Conservation (phyloP, 2,797 vertebrate species). For the Poecilia picta region DNA sequence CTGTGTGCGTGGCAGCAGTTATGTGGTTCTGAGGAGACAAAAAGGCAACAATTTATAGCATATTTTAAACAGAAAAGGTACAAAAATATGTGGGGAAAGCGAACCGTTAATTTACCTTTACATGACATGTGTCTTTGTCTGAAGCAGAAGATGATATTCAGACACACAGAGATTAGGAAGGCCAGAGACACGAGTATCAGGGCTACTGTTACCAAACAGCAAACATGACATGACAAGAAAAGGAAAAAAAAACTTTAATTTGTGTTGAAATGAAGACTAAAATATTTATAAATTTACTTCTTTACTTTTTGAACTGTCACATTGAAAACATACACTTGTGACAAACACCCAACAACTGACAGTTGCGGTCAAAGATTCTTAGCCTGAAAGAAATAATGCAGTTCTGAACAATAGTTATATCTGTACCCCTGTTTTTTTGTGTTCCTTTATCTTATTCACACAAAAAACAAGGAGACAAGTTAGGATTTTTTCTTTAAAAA, state of each 20-base stretch:
- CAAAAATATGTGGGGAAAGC: not conserved
- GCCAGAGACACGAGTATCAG: constrained; percentile 51
- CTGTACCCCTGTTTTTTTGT: not conserved
- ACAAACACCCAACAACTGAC: not conserved
- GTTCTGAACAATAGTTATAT: not conserved
- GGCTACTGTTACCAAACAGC: not conserved
- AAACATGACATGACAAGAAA: not conserved
- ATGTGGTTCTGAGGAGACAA: constrained; percentile 41
- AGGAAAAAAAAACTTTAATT: not conserved
- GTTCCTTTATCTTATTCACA: not conserved
- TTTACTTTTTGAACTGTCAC: not conserved
- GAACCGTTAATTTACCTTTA: constrained; percentile 54
- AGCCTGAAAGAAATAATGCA: not conserved
- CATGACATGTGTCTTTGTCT: constrained; percentile 26
- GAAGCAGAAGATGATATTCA: constrained; percentile 72
- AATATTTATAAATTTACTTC: not conserved
- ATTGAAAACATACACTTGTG: not conserved
- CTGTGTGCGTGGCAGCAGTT: constrained; percentile 15
- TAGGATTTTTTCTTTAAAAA: not conserved
- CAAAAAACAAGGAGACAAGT: not conserved
- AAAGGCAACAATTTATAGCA: not conserved
- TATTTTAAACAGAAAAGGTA: not conserved
- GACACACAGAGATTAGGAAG: constrained; percentile 68
- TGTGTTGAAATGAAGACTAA: not conserved
- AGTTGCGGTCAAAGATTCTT: not conserved